Conservation (phyloP, 2,113 vertebrate species). For the Tupaia tana region DNA sequence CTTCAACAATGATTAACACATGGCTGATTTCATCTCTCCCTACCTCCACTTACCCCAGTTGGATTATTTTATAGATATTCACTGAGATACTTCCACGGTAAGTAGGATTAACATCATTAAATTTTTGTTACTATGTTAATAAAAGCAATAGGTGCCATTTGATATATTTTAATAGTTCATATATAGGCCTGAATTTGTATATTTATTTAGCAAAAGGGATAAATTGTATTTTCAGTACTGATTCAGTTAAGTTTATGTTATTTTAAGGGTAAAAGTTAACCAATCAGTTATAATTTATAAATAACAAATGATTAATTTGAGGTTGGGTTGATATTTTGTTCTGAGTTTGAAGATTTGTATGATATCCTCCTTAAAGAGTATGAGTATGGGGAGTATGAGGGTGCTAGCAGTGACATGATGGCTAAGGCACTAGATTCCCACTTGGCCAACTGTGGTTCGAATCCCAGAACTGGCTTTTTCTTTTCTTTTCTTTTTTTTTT, state of each 20-base stretch:
- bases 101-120: background rate
- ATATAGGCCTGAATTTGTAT: background rate
- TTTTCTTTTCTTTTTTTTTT: no score
- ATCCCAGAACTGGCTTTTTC: no score
- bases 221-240: background rate
- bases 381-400: no score
- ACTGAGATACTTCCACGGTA: background rate
- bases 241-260: constrained; percentile 21
- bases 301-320: background rate
- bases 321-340: background rate
- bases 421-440: no score
- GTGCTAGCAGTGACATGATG: no score
- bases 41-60: background rate
- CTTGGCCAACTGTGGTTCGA: no score
- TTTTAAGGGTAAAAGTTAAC: constrained; percentile 23
- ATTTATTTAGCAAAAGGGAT: background rate
- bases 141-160: background rate
- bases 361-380: background rate
- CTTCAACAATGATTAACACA: background rate
- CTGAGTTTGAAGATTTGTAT: background rate
- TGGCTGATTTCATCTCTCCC: background rate
- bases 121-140: background rate
- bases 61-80: constrained; percentile 11
- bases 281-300: background rate
- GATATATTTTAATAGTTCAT: background rate